Evolutionary conservation across 2,797 vertebrate species (phyloP).

Genomic region (Mycteria americana): DNA sequence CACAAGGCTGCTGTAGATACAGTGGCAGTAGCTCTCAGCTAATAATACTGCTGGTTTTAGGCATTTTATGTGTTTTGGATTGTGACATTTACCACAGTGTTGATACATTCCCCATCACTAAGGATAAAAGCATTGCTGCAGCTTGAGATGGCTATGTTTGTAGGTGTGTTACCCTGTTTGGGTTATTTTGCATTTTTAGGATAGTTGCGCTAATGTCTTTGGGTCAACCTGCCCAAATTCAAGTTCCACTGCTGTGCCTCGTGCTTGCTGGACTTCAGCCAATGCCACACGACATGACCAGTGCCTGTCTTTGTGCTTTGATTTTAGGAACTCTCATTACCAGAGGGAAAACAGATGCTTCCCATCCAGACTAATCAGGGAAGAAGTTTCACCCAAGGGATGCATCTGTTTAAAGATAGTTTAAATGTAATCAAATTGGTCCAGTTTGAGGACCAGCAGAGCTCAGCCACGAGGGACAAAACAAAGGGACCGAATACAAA

Average conservation of each 20-base stretch:
- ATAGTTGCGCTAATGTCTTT: background rate
- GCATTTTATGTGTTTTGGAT: background rate
- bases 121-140: background rate
- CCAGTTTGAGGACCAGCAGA: slow-evolving; percentile 43
- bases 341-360: slow-evolving; percentile 53
- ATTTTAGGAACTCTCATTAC: slow-evolving; percentile 50
- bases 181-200: background rate
- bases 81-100: background rate
- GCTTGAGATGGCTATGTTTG: background rate
- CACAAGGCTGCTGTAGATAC: background rate
- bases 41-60: background rate
- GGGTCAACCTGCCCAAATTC: background rate
- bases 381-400: slow-evolving; percentile 53
- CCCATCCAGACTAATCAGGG: slow-evolving; percentile 59
- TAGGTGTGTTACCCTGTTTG: background rate
- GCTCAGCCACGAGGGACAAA: slow-evolving; percentile 4
- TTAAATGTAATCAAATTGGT: slow-evolving; percentile 60
- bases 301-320: slow-evolving; percentile 10
- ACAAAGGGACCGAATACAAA: background rate
- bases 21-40: background rate
- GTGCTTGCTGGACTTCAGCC: background rate
- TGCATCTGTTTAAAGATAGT: slow-evolving; percentile 33
- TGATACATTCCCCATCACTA: background rate
- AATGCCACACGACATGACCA: background rate
- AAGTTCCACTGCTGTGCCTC: background rate